Percentiles rank a stretch among this genome's conserved stretches.
Conservation (phyloP, 2,113 vertebrate species). For the Azemiops feae region DNA sequence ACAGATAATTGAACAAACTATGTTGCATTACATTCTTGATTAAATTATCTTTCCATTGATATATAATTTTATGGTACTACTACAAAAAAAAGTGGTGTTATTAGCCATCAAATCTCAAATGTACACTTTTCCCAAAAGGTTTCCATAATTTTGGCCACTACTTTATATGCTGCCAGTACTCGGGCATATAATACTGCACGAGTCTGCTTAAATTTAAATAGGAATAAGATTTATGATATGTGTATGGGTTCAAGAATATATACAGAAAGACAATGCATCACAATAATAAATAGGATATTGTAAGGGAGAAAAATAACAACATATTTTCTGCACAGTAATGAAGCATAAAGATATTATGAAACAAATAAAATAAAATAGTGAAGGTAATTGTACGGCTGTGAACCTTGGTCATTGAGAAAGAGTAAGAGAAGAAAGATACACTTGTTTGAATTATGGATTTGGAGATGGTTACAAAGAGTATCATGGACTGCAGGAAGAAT, state of each 20-base stretch:
- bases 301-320: neutral
- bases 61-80: too few relatives aligned
- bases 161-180: too few relatives aligned
- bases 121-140: too few relatives aligned
- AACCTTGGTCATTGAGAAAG: neutral
- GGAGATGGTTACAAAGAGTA: neutral
- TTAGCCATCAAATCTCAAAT: too few relatives aligned
- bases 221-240: neutral
- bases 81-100: too few relatives aligned
- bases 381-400: neutral
- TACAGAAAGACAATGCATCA: neutral
- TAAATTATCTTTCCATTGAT: too few relatives aligned
- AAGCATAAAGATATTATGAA: neutral
- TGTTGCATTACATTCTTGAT: too few relatives aligned
- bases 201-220: neutral
- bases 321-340: neutral
- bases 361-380: neutral
- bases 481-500: neutral
- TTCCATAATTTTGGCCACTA: too few relatives aligned
- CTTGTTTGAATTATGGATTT: neutral
- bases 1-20: too few relatives aligned
- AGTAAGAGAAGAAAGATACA: neutral
- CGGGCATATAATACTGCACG: neutral
- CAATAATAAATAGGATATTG: neutral
- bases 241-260: neutral